phyloP scores from a whole-genome alignment of 1,140 invertebrate genomes.

The Brachionus asplanchnoidis region DNA sequence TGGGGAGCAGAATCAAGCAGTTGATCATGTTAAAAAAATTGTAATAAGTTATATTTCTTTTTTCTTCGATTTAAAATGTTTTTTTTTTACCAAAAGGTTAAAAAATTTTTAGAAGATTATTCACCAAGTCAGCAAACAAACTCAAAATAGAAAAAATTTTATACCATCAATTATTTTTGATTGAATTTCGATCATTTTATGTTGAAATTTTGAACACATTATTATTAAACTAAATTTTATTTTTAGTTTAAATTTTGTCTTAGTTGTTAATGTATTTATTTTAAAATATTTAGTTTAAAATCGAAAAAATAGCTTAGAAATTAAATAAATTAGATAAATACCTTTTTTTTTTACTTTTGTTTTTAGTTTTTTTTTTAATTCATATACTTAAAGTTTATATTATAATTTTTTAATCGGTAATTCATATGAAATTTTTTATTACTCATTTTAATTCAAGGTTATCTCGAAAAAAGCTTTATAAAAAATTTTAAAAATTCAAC shows the following conservation, averaged over 20 bases:
- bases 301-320: neutral
- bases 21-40: conserved; percentile 42
- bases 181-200: neutral
- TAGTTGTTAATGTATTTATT: conserved; percentile 31
- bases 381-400: no score
- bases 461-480: no score
- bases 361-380: neutral
- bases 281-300: neutral
- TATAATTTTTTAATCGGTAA: no score
- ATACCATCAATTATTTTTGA: neutral
- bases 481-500: no score
- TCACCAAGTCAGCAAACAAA: neutral
- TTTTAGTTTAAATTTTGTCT: neutral
- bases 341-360: neutral
- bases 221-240: neutral
- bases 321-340: neutral
- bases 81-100: neutral
- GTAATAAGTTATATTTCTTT: neutral
- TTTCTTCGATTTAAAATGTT: neutral
- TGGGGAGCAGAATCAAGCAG: neutral
- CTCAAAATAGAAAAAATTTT: neutral
- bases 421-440: no score
- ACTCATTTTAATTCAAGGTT: no score
- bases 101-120: conserved; percentile 21
- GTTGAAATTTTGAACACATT: neutral